phyloP scores from a whole-genome alignment of 2,888 invertebrate genomes.

The Artemia sinica region DNA sequence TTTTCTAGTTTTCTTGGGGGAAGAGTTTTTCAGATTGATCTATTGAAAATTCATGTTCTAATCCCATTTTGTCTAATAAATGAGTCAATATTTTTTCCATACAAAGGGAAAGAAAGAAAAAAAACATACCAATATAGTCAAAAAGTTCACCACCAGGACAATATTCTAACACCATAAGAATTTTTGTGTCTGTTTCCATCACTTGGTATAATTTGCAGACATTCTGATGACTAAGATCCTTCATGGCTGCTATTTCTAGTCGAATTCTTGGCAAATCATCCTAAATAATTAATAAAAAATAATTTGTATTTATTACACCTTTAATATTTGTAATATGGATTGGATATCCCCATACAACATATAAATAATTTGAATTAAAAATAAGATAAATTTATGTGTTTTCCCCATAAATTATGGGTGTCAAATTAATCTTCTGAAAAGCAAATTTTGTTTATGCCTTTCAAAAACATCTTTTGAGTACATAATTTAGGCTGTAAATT shows the following conservation, averaged over 20 bases:
- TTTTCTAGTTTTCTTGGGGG: no score
- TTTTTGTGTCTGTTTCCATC: constrained; percentile 52
- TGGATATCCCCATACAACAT: not conserved
- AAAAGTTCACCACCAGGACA: constrained; percentile 67
- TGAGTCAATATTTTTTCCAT: no score
- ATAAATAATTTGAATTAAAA: not conserved
- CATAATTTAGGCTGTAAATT: no score
- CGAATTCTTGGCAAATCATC: constrained; percentile 52
- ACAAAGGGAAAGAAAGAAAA: constrained; percentile 7
- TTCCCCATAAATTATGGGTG: not conserved
- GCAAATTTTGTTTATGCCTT: no score
- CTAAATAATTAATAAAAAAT: constrained; percentile 31
- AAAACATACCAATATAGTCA: constrained; percentile 47
- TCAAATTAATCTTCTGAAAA: no score
- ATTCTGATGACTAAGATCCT: constrained; percentile 48
- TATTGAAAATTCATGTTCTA: no score
- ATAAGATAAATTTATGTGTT: not conserved
- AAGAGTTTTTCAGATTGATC: no score
- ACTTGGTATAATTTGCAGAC: constrained; percentile 62
- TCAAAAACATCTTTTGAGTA: no score
- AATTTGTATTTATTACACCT: not conserved
- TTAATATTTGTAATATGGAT: not conserved
- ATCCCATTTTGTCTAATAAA: no score
- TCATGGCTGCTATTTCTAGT: constrained; percentile 53
- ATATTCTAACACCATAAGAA: constrained; percentile 61